These are phyloP conservation scores for Ahaetulla prasina DNA, from an alignment of 2,113 vertebrate species.

Conservation along the genomic window DNA sequence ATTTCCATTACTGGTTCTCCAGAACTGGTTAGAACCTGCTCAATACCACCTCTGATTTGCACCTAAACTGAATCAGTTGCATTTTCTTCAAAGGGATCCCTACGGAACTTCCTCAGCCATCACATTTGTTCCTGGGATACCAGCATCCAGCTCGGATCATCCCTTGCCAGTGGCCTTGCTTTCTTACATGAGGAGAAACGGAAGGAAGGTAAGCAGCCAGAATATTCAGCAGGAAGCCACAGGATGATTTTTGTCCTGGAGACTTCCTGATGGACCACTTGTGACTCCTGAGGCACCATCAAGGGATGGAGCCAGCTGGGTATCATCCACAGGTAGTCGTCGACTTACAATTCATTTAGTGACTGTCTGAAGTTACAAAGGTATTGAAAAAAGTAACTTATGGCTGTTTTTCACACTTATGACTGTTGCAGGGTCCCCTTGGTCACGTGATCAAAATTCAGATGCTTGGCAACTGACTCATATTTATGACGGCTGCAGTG, in stretches of 20 bases:
- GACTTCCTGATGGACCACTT: background rate
- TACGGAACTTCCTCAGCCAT: conserved; percentile 74
- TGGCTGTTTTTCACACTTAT: too few species aligned
- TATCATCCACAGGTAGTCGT: background rate
- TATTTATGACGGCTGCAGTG: too few species aligned
- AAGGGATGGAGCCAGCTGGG: background rate
- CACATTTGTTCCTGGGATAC: conserved; percentile 69
- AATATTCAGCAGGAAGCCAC: background rate
- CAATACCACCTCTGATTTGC: too few species aligned
- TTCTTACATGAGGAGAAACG: conserved; percentile 83
- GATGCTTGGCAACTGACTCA: too few species aligned
- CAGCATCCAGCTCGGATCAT: conserved; percentile 75
- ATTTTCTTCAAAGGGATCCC: conserved; percentile 77
- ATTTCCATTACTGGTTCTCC: too few species aligned
- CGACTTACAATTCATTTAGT: background rate
- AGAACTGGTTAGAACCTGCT: too few species aligned
- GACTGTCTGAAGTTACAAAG: background rate
- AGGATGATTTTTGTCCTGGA: background rate
- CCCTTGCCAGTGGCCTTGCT: conserved; percentile 79
- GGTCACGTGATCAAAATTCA: too few species aligned
- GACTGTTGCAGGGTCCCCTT: too few species aligned
- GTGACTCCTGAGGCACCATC: background rate
- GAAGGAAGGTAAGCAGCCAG: conserved; percentile 68
- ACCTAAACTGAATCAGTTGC: background rate
- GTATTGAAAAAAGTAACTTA: background rate